These are phyloP conservation scores for Bubo bubo DNA, from an alignment of 2,113 vertebrate species.

Conservation along the genomic window DNA sequence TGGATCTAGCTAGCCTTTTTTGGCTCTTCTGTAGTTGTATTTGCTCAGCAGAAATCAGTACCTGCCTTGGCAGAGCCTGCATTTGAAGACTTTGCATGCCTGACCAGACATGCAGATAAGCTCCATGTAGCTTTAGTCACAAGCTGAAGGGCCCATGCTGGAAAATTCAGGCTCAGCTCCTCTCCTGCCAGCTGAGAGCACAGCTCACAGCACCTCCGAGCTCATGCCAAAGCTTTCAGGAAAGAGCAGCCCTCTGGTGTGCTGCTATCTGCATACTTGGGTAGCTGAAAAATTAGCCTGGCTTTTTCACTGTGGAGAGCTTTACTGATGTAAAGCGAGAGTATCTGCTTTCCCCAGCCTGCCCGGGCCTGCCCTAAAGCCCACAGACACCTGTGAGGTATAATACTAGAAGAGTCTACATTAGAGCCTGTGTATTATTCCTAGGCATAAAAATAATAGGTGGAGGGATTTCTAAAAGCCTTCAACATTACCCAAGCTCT, in stretches of 20 bases:
- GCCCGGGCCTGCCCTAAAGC: neutral
- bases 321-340: neutral
- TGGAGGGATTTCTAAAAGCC: neutral
- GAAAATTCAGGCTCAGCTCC: neutral
- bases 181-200: neutral
- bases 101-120: neutral
- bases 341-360: neutral
- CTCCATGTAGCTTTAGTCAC: neutral
- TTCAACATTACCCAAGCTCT: neutral
- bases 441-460: neutral
- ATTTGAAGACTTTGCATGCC: neutral
- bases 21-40: neutral
- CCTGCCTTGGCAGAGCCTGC: neutral
- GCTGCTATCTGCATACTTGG: neutral
- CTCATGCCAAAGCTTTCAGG: neutral
- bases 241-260: neutral
- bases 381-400: no score
- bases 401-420: neutral
- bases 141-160: neutral
- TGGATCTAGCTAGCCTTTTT: neutral
- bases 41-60: neutral
- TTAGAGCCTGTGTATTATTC: fast-evolving
- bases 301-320: neutral
- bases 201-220: neutral
- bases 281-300: neutral